A percentile compares a stretch with the other conserved stretches of the same genome.
phyloP scores from a whole-genome alignment of 2,113 vertebrate species.

The Orycteropus afer region DNA sequence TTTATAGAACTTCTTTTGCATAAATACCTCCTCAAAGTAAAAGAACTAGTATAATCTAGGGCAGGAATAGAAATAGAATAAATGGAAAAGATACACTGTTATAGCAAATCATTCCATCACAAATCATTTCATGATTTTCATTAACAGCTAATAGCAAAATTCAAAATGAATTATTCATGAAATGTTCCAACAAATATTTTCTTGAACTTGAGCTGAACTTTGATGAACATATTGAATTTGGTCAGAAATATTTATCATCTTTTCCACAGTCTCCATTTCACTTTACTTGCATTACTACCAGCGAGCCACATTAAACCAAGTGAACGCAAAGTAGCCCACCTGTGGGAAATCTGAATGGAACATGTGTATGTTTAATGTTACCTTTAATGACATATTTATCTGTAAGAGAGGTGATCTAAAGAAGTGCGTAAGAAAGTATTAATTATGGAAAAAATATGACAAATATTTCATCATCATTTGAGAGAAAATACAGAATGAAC shows the following conservation, averaged over 20 bases:
- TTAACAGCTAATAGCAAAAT: neutral
- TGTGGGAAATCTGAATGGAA: neutral
- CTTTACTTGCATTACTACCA: slow-evolving; percentile 9
- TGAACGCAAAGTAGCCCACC: neutral
- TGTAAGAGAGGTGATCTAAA: neutral
- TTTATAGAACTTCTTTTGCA: neutral
- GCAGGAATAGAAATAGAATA: neutral
- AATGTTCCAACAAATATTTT: slow-evolving; percentile 50
- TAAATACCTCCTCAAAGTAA: slow-evolving; percentile 1
- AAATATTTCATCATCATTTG: neutral
- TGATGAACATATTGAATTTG: slow-evolving; percentile 27
- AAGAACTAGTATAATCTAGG: neutral
- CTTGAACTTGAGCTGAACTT: slow-evolving; percentile 59
- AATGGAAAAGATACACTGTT: neutral
- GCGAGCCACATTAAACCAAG: neutral
- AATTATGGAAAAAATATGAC: neutral
- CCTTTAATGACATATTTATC: neutral
- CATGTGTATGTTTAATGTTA: fast-evolving
- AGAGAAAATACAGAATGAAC: neutral
- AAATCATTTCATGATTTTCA: slow-evolving; percentile 50
- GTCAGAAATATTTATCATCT: neutral
- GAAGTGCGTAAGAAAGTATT: neutral
- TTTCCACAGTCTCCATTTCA: neutral
- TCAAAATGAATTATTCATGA: slow-evolving; percentile 65
- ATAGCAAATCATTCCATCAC: slow-evolving; percentile 24